Percentiles rank a stretch among this genome's conserved stretches.
Conservation (phyloP, 2,113 vertebrate genomes). For the Tylochromis polylepis region DNA sequence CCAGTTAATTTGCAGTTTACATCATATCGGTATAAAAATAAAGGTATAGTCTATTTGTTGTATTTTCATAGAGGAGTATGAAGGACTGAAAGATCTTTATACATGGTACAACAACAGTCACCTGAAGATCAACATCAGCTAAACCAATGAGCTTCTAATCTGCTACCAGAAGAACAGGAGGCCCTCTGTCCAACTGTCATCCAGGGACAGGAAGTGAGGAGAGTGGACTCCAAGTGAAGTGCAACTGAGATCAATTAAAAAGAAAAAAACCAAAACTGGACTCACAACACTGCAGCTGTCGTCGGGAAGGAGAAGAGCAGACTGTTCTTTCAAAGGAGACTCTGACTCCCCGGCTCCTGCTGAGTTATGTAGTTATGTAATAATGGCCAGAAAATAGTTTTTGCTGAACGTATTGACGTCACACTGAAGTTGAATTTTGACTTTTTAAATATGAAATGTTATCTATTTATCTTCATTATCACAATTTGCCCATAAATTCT, state of each 20-base stretch:
- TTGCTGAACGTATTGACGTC: not conserved
- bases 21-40: not conserved
- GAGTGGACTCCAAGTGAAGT: not conserved
- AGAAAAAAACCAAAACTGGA: not conserved
- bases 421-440: not conserved
- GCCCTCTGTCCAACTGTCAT: not conserved
- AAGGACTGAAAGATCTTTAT: not conserved
- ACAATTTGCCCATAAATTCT: not conserved
- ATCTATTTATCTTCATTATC: not conserved
- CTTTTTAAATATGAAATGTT: not conserved
- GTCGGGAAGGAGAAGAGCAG: not conserved
- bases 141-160: not conserved
- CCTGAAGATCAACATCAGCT: not conserved
- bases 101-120: not conserved
- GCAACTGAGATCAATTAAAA: not conserved
- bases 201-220: not conserved
- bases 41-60: not conserved
- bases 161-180: not conserved
- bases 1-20: not conserved
- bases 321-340: not conserved
- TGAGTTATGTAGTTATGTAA: not conserved
- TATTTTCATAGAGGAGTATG: not conserved
- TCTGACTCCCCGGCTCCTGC: not conserved
- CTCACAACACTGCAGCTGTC: not conserved
- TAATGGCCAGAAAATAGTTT: not conserved